Conservation (phyloP, 1,140 invertebrate species). For the Drosophila tsacasi region DNA sequence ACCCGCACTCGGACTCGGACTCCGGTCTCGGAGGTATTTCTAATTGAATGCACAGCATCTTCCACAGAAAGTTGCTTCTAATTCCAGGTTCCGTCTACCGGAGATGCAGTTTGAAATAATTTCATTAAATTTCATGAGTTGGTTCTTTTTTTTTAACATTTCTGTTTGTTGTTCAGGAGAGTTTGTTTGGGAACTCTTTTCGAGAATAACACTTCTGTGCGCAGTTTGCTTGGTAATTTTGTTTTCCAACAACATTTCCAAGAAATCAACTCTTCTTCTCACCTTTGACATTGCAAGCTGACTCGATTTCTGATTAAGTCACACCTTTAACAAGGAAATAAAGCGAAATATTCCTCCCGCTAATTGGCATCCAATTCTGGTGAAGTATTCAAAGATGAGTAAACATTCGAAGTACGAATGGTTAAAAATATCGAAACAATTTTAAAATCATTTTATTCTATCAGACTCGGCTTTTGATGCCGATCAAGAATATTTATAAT, state of each 20-base stretch:
- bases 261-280: slow-evolving; percentile 10
- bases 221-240: slow-evolving; percentile 17
- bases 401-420: too few species aligned
- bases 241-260: slow-evolving; percentile 15
- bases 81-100: slow-evolving; percentile 15
- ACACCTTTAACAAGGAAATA: slow-evolving; percentile 2
- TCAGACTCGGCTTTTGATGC: too few species aligned
- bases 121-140: slow-evolving; percentile 78
- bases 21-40: slow-evolving; percentile 50
- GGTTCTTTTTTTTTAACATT: slow-evolving; percentile 31
- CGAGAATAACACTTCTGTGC: slow-evolving; percentile 3
- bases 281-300: slow-evolving; percentile 7
- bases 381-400: background rate
- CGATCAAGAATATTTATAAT: too few species aligned
- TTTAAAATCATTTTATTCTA: too few species aligned
- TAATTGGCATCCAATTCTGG: background rate
- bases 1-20: background rate
- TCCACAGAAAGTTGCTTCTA: slow-evolving; percentile 32
- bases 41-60: slow-evolving; percentile 74
- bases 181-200: background rate
- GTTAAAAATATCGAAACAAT: too few species aligned
- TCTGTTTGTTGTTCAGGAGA: background rate
- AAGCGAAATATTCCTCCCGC: background rate
- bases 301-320: slow-evolving; percentile 16
- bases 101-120: slow-evolving; percentile 52